A percentile compares a stretch with the other conserved stretches of the same genome.
Conservation (phyloP, 2,888 invertebrate species). For the Cheilosia vulpina region DNA sequence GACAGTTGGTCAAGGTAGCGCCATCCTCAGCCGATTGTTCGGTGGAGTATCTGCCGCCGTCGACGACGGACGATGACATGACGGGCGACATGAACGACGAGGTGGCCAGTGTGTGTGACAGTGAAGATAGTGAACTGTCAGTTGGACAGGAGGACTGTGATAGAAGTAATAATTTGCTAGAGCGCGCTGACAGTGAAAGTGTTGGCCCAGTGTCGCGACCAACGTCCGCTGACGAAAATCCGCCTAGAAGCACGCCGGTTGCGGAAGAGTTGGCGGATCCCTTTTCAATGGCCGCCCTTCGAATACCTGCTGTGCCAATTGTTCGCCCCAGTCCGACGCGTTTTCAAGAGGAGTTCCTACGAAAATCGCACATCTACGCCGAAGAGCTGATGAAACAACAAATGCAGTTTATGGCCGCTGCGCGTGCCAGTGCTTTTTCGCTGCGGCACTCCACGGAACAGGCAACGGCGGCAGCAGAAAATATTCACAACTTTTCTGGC, state of each 20-base stretch:
- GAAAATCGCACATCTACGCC: conserved; percentile 83
- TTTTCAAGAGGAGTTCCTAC: conserved; percentile 83
- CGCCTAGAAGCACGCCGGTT: conserved; percentile 20
- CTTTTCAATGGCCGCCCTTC: conserved; percentile 77
- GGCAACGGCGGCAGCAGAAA: conserved; percentile 47
- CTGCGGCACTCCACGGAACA: conserved; percentile 74
- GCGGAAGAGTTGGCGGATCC: conserved; percentile 71
- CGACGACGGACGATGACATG: conserved; percentile 69
- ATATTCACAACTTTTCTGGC: conserved; percentile 82
- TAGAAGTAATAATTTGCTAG: conserved; percentile 68
- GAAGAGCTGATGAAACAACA: conserved; percentile 84
- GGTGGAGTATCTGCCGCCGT: conserved; percentile 39
- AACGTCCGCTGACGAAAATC: conserved; percentile 63
- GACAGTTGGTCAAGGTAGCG: conserved; percentile 57
- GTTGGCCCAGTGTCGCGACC: conserved; percentile 74
- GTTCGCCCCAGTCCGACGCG: conserved; percentile 78
- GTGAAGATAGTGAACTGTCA: conserved; percentile 91
- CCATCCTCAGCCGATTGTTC: conserved; percentile 33
- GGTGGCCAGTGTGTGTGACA: conserved; percentile 87
- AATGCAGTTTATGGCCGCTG: conserved; percentile 83
- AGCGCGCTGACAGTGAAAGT: conserved; percentile 59
- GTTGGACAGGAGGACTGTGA: conserved; percentile 88
- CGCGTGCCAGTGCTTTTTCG: conserved; percentile 81
- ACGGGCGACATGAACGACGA: conserved; percentile 78
- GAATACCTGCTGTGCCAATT: conserved; percentile 77